Evolutionary conservation across 1,140 invertebrate genomes (phyloP).

Genomic region (Streblospio benedicti): DNA sequence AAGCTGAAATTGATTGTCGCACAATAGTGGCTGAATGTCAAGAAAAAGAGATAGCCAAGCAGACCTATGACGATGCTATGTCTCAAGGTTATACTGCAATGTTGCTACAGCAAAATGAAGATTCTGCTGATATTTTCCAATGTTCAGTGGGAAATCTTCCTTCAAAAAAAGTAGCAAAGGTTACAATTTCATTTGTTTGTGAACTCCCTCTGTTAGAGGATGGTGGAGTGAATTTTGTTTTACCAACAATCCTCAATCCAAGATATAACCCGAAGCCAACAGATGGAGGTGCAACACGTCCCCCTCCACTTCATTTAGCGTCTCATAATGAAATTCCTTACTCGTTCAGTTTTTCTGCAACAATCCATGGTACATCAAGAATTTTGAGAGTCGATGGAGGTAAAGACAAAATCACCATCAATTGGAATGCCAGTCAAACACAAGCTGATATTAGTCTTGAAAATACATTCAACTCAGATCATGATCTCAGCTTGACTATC

Average conservation of each 20-base stretch:
- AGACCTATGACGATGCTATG: slow-evolving; percentile 56
- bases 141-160: slow-evolving; percentile 26
- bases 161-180: slow-evolving; percentile 15
- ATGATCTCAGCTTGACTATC: not conserved
- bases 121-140: slow-evolving; percentile 24
- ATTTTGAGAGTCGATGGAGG: not conserved
- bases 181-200: slow-evolving; percentile 21
- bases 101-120: slow-evolving; percentile 21
- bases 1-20: slow-evolving; percentile 25
- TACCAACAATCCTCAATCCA: slow-evolving; percentile 28
- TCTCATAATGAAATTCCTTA: not conserved
- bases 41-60: slow-evolving; percentile 58
- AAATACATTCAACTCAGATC: not conserved
- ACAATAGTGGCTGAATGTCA: slow-evolving; percentile 31
- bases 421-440: not conserved
- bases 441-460: not conserved
- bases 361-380: not conserved
- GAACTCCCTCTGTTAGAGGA: slow-evolving; percentile 23
- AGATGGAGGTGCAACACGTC: not conserved
- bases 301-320: not conserved
- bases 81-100: slow-evolving; percentile 54
- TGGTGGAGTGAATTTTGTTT: slow-evolving; percentile 22
- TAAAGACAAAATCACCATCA: not conserved
- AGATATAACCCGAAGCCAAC: slow-evolving; percentile 17
- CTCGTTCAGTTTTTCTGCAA: not conserved